phyloP scores from a whole-genome alignment of 2,113 vertebrate genomes.

The Corythornis vintsioides region DNA sequence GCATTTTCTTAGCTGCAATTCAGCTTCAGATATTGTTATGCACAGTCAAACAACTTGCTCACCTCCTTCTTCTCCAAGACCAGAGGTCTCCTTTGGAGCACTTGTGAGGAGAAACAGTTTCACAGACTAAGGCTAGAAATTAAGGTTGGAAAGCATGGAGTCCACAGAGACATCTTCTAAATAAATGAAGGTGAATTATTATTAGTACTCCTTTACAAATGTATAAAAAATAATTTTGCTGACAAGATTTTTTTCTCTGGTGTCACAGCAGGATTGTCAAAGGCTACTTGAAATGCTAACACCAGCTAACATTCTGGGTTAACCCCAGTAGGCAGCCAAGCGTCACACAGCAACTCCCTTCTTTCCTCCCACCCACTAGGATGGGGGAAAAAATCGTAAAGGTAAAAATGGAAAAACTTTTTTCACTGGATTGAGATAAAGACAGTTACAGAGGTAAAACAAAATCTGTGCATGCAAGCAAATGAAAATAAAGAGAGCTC shows the following conservation, averaged over 20 bases:
- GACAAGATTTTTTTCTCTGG: not conserved
- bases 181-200: not conserved
- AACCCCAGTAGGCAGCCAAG: not conserved
- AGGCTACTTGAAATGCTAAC: not conserved
- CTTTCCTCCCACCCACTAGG: not conserved
- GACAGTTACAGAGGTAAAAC: not conserved
- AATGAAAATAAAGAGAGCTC: not conserved
- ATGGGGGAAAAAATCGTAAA: not conserved
- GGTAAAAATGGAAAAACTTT: not conserved
- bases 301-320: not conserved
- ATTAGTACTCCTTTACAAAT: not conserved
- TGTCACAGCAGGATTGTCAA: not conserved
- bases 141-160: not conserved
- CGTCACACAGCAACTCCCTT: fast-evolving
- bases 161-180: not conserved
- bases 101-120: not conserved
- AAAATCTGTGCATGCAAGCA: not conserved
- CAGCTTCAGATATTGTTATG: not conserved
- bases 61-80: not conserved
- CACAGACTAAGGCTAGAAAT: not conserved
- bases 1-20: not conserved
- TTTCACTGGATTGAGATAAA: not conserved
- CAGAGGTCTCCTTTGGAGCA: not conserved
- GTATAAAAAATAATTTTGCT: not conserved
- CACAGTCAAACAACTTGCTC: not conserved